Evolutionary conservation across 2,888 invertebrate genomes (phyloP), one percentile per base, ranked within the genome.

Genomic region (Oasisia sp.): DNA sequence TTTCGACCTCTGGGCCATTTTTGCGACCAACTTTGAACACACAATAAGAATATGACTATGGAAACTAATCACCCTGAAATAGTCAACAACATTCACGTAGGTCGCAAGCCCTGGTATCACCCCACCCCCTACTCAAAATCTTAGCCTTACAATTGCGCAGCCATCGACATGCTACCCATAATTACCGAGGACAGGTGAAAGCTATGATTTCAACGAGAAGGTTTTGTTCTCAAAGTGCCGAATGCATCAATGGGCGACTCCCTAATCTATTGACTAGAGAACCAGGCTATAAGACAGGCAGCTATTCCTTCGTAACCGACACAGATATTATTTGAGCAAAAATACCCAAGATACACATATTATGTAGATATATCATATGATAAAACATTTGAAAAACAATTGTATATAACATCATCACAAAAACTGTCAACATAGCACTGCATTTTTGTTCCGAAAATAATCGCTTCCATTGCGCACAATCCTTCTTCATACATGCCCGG

Each of bases 211-310:
- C 27, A 74, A n/a, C 27, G 27, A 27, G 27, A 74, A 19, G 74
- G 74, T 74, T 74, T 74, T 27, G 74, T 74, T 74, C 27, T 74
- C n/a, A 19, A 27, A 7, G 27, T 19, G 74, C 74, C 74, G 74
- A 74, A 74, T 27, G 27, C 27, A 4, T 19, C 14, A 19, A 27
- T 14, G 74, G 74, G 74, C 74, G 27, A 74, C 74, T 92, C 92
- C 92, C 92, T 92, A 92, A 92, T 92, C 92, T 92, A 92, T 91
- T 92, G 92, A 92, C 92, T 92, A 92, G 92, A 92, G 92, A 92
- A 56, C 32, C 89, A 32, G 44, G 89, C 92, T 92, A 89, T 74
- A 74, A 74, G 74, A 74, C 74, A 27, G 74, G 27, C 74, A 74
- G 74, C 74, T 74, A 74, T 74, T 74, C n/a, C 74, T 74, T 74